Conservation (phyloP, 2,888 invertebrate species). For the Papilio protenor region DNA sequence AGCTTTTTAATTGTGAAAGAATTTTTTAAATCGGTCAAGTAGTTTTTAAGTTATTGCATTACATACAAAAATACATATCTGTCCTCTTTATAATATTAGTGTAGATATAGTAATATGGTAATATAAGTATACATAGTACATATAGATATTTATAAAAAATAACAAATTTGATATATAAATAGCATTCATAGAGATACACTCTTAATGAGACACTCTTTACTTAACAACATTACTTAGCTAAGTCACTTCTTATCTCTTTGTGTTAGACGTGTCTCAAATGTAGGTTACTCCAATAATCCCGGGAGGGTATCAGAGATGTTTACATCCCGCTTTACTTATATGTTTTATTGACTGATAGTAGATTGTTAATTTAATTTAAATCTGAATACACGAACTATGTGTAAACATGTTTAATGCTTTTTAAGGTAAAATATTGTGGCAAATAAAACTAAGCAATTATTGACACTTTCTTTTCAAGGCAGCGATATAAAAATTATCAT, state of each 20-base stretch:
- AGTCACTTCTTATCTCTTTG: conserved; percentile 10
- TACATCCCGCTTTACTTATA: not conserved
- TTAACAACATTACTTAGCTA: not conserved
- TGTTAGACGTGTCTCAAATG: conserved; percentile 12
- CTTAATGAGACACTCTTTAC: conserved; percentile 3
- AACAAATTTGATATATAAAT: not conserved
- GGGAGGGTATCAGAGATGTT: not conserved
- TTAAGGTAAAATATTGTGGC: not conserved
- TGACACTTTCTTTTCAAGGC: not conserved
- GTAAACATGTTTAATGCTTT: not conserved
- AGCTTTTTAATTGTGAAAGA: no score
- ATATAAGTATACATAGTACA: no score
- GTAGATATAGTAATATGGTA: no score
- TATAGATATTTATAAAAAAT: not conserved
- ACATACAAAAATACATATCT: no score
- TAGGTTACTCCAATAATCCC: conserved; percentile 15
- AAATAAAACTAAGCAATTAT: not conserved
- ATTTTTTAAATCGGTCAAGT: no score
- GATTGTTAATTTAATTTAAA: no score
- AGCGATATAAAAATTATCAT: not conserved
- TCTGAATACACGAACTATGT: no score
- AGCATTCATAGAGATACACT: not conserved
- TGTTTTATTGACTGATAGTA: no score
- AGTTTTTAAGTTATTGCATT: no score
- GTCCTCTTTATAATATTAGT: not conserved